Base-by-base conservation (phyloP, 2,797 vertebrate species). In the Amblyraja radiata region DNA sequence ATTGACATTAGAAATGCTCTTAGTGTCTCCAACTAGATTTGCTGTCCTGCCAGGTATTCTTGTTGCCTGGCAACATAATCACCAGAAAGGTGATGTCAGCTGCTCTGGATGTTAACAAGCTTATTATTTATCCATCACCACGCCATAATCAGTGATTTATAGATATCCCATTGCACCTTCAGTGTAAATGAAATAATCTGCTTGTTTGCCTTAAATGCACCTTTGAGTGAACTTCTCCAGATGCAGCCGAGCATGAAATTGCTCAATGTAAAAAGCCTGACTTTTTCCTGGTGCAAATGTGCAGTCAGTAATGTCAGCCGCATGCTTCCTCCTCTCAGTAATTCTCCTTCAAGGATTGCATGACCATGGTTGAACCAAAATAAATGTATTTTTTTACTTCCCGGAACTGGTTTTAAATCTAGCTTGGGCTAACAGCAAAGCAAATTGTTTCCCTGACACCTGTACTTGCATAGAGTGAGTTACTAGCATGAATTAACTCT, bases 1-100 rank as follows among this genome's bases (percentile, higher is more conserved):
- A 32, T 68, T 65, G 61, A 16, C 61, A 18, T 32, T 68, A 32
- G n/a, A 88, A 91, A 68, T 93, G 95, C 18, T 92, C 71, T 58
- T 6, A 46, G 71, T 39, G 14, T 92, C 90, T 39, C 36, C 74
- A 39, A 74, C 23, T 71, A 76, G 90, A 76, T n/a, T 92, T 39
- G 14, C 11, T 92, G n/a, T 76, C 6, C 21, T 74, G 11, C 21
- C 25, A 54, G 68, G 23, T 39, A 91, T 92, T 68, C 36, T 28
- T 13, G 90, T 92, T 76, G 90, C 90, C 6, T 76, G 14, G 90
- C 90, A 91, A 91, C 90, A 74, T 39, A 74, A 54, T 46, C 39
- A 54, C 81, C 54, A 61, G 21, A 9, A 74, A 54, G 71, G 21
- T 73, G 65, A 18, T 74, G 13, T 91, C 39, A 74, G 90, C 71